A percentile compares a stretch with the other conserved stretches of the same genome.
Evolutionary conservation across 2,888 invertebrate species (phyloP).

Genomic region (Napeogenes inachia): DNA sequence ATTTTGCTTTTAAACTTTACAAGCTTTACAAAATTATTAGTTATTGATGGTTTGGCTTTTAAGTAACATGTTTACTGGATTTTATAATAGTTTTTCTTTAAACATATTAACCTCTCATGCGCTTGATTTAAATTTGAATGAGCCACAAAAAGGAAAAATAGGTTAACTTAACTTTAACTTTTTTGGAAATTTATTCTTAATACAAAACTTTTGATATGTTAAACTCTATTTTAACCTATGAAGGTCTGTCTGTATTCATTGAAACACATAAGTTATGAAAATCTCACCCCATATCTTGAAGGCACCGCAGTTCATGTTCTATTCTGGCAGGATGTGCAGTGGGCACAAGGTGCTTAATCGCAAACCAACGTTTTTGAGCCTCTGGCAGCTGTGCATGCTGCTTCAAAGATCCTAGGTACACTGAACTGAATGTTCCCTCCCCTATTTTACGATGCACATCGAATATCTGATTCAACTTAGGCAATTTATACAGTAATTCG

Average conservation of each 20-base stretch:
- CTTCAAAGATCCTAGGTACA: constrained; percentile 85
- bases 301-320: constrained; percentile 87
- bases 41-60: too few species aligned
- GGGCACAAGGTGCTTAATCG: constrained; percentile 91
- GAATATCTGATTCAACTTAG: constrained; percentile 80
- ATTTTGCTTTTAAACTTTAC: too few species aligned
- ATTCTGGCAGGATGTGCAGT: constrained; percentile 90
- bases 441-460: constrained; percentile 84
- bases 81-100: too few species aligned
- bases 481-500: constrained; percentile 72
- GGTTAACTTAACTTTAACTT: too few species aligned
- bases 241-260: neutral
- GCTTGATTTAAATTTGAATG: too few species aligned
- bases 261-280: neutral
- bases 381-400: constrained; percentile 56
- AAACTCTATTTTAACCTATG: too few species aligned
- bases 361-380: constrained; percentile 79
- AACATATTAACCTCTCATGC: too few species aligned
- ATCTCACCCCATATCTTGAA: constrained; percentile 85
- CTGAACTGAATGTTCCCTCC: constrained; percentile 92
- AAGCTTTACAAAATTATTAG: too few species aligned
- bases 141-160: too few species aligned
- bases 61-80: too few species aligned
- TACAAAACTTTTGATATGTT: too few species aligned
- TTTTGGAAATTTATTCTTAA: too few species aligned